Evolutionary conservation across 1,140 invertebrate genomes (phyloP).

Genomic region (Cataglyphis hispanica): DNA sequence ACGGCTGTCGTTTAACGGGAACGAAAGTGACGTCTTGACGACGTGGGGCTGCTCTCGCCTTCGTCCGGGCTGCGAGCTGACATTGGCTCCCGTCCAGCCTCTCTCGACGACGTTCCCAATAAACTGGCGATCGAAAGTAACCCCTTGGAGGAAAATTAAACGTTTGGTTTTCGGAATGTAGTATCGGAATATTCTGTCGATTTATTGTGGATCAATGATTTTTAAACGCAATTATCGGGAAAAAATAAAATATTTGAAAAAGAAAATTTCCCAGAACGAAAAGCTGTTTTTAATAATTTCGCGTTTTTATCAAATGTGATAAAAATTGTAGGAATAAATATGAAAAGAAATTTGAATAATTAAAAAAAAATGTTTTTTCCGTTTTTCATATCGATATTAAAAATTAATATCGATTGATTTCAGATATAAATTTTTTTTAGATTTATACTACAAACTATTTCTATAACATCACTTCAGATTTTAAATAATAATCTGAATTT

Average conservation of each 20-base stretch:
- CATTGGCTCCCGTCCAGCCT: conserved; percentile 63
- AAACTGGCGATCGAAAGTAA: conserved; percentile 43
- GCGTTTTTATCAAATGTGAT: too few relatives aligned
- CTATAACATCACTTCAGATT: too few relatives aligned
- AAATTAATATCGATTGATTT: neutral
- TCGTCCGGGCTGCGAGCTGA: conserved; percentile 37
- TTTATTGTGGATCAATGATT: neutral
- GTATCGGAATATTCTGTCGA: neutral
- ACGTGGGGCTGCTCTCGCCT: conserved; percentile 1
- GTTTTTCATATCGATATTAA: neutral
- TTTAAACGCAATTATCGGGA: neutral
- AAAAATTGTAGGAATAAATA: too few relatives aligned
- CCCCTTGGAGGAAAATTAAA: neutral
- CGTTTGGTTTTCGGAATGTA: neutral
- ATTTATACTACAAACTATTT: too few relatives aligned
- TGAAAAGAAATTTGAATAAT: too few relatives aligned
- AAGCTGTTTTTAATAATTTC: neutral
- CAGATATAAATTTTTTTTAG: neutral
- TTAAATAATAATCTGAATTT: too few relatives aligned
- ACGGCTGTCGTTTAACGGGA: conserved; percentile 40
- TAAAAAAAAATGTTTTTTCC: neutral
- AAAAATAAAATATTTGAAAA: neutral
- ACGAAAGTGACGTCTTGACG: conserved; percentile 58
- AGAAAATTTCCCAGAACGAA: neutral
- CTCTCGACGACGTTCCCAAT: conserved; percentile 41